phyloP scores from a whole-genome alignment of 1,140 invertebrate species.

The Drosophila repletoides region DNA sequence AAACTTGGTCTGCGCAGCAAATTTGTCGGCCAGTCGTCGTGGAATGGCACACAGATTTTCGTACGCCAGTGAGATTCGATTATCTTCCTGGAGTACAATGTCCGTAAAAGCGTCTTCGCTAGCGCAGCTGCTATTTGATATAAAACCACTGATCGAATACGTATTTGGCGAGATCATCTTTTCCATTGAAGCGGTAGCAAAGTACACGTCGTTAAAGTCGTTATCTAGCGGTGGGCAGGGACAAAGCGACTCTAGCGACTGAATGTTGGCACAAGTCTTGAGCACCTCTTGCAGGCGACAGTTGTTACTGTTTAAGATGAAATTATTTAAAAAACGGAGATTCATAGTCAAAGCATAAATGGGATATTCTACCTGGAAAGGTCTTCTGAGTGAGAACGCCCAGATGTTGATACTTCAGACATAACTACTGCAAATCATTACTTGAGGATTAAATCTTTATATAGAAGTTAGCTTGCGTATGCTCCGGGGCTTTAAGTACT shows the following conservation, averaged over 20 bases:
- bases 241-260: constrained; percentile 64
- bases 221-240: constrained; percentile 32
- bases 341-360: not conserved
- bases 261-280: constrained; percentile 63
- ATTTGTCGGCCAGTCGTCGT: constrained; percentile 66
- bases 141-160: constrained; percentile 61
- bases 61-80: constrained; percentile 75
- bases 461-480: not conserved
- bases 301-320: constrained; percentile 26
- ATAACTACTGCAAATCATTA: constrained; percentile 36
- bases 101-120: constrained; percentile 70
- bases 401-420: constrained; percentile 66
- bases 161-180: constrained; percentile 74
- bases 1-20: constrained; percentile 68
- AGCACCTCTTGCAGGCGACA: constrained; percentile 59
- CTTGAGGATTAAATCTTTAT: not conserved
- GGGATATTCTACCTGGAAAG: constrained; percentile 36
- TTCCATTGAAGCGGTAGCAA: constrained; percentile 7
- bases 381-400: constrained; percentile 65
- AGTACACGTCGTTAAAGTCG: constrained; percentile 61
- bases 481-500: not conserved
- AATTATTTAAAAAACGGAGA: not conserved
- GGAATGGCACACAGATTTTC: constrained; percentile 74
- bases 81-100: constrained; percentile 70
- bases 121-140: constrained; percentile 64